Base-by-base conservation (phyloP, 1,140 invertebrate species). In the Microplitis mediator region DNA sequence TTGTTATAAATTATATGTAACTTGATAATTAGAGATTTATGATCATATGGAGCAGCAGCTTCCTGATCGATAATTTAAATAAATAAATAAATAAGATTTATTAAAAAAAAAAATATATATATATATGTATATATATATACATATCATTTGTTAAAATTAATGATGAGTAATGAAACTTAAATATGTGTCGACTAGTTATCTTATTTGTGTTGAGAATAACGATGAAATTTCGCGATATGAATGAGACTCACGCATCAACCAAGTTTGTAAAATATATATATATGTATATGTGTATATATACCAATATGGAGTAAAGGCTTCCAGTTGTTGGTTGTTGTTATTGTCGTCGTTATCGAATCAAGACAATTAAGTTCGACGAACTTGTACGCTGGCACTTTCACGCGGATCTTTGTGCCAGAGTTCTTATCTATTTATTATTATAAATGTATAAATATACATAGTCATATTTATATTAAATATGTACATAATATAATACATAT, bases 281-380 rank as follows among this genome's bases (percentile, higher is more conserved):
- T 23, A 23, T 23, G 23, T 23, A 23, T 23, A 23, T 23, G 23
- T 23, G 2, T 23, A 23, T 23, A 23, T 23, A 23, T 23, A 23
- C 23, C 23, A 23, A 23, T 23, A 23, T 23, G 61, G 39, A 45
- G 23, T 35, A 13, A 35, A 62, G 60, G 11, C 35, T 50, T 64
- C 62, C 62, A 64, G 62, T 50, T 54, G 62, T 50, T 23, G 23
- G 23, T 23, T 23, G 23, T 23, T 23, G 39, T 45, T 45, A 45
- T 45, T 45, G 39, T 45, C 8, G 39, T 45, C 11, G n/a, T 69
- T 58, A 69, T 69, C 54, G 35, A 69, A 58, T 60, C 36, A 69
- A 58, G 67, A 61, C 67, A 69, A 58, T 69, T 35, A 60, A 69
- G 67, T 61, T 69, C 52, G 67, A 69, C 34, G 67, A 69, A 69